Conservation (phyloP, 1,140 invertebrate genomes). For the Panagrolaimus sp. region DNA sequence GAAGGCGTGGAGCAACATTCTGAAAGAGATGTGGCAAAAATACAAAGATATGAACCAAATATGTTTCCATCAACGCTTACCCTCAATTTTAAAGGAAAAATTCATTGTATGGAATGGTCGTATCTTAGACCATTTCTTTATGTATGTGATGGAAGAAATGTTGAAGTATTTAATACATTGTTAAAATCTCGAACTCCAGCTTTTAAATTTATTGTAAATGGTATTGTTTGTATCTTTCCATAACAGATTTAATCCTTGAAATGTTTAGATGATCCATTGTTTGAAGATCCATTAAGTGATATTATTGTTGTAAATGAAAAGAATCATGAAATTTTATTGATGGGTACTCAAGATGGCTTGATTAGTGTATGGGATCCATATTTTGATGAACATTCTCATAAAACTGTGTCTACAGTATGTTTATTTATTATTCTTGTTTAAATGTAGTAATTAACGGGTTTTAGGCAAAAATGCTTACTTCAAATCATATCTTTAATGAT, state of each 20-base stretch:
- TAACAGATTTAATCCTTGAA: neutral
- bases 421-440: neutral
- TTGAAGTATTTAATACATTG: neutral
- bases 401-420: neutral
- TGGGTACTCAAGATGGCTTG: conserved; percentile 46
- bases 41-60: neutral
- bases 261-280: conserved; percentile 16
- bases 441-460: conserved; percentile 18
- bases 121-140: conserved; percentile 10
- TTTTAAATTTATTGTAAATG: no score
- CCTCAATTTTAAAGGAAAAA: neutral
- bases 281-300: conserved; percentile 44
- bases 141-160: conserved; percentile 4
- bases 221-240: no score
- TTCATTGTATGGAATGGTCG: neutral
- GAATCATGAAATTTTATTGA: conserved; percentile 51
- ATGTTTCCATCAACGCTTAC: neutral
- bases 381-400: conserved; percentile 42
- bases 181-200: neutral
- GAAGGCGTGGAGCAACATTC: conserved; percentile 50
- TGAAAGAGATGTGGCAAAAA: conserved; percentile 28
- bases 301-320: conserved; percentile 48
- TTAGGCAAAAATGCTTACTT: conserved; percentile 44
- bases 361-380: conserved; percentile 52
- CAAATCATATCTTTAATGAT: conserved; percentile 50